phyloP scores from a whole-genome alignment of 2,888 invertebrate species.

The Antheraea assamensis region DNA sequence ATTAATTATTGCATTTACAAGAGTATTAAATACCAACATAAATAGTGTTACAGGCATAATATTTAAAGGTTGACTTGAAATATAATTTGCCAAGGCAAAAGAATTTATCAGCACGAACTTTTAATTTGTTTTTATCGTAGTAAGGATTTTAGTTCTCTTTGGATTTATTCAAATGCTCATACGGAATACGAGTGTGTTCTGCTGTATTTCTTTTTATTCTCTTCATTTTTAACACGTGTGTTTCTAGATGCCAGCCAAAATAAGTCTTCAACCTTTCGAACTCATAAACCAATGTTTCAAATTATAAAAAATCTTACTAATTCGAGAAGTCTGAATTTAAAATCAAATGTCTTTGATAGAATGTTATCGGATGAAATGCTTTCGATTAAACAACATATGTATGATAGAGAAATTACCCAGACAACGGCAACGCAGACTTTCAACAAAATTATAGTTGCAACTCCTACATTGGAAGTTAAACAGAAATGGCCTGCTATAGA shows the following conservation, averaged over 20 bases:
- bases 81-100: no score
- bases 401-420: slow-evolving; percentile 46
- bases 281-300: slow-evolving; percentile 37
- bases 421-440: slow-evolving; percentile 37
- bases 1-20: neutral
- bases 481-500: slow-evolving; percentile 60
- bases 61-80: neutral
- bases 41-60: neutral
- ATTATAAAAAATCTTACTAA: slow-evolving; percentile 38
- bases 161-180: neutral
- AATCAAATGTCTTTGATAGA: slow-evolving; percentile 61
- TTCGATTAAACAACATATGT: slow-evolving; percentile 55
- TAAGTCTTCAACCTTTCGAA: slow-evolving; percentile 29
- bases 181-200: neutral
- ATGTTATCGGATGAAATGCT: slow-evolving; percentile 66
- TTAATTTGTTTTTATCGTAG: neutral
- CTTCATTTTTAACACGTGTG: neutral
- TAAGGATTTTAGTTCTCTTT: neutral
- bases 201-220: no score
- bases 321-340: slow-evolving; percentile 45
- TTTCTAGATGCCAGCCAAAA: slow-evolving; percentile 37
- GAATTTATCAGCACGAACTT: neutral
- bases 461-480: slow-evolving; percentile 55
- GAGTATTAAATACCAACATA: neutral
- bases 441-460: slow-evolving; percentile 41